Base-by-base conservation (phyloP, 2,888 invertebrate genomes). In the Aethes cnicana region DNA sequence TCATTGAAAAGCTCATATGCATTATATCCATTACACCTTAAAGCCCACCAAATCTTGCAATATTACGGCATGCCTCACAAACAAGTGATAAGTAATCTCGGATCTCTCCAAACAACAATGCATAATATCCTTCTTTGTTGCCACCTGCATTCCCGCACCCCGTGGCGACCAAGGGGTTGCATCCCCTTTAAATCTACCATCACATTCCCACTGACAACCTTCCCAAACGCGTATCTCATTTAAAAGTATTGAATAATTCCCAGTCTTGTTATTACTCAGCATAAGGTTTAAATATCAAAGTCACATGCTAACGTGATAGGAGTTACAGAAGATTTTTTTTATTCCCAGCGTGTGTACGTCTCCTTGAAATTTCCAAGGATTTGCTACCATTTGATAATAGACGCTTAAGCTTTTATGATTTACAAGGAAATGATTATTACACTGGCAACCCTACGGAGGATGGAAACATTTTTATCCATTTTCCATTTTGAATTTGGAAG, bases 91-190 rank as follows among this genome's bases (percentile, higher is more conserved):
- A 39, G 23, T 39, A 39, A 39, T 39, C 39, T 39, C 39, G 16
- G 12, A 39, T 21, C 39, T 39, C 25, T 25, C 16, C 25, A 39
- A 14, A 23, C 23, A 39, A 39, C 39, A 39, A 39, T 39, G 39
- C 39, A 39, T 39, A 39, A 25, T 39, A 39, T 32, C 16, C 25
- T 35, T 39, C 16, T 23, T 39, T 39, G 39, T 25, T 39, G 16
- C 14, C 25, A 39, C 39, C 39, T 39, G 39, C 39, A 39, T 39
- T 39, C n/a, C n/a, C n/a, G n/a, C 39, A 23, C 39, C 39, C 39
- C 1, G 55, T 55, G 59, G 62, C 41, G 60, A 61, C n/a, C 60
- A 67, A 71, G 67, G 70, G 72, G 69, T 69, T 68, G 61, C 56
- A 59, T 55, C 62, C 61, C 58, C 57, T 57, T 57, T 57, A 57